Evolutionary conservation across 2,888 invertebrate species (phyloP).

Genomic region (Brenthis hecate): DNA sequence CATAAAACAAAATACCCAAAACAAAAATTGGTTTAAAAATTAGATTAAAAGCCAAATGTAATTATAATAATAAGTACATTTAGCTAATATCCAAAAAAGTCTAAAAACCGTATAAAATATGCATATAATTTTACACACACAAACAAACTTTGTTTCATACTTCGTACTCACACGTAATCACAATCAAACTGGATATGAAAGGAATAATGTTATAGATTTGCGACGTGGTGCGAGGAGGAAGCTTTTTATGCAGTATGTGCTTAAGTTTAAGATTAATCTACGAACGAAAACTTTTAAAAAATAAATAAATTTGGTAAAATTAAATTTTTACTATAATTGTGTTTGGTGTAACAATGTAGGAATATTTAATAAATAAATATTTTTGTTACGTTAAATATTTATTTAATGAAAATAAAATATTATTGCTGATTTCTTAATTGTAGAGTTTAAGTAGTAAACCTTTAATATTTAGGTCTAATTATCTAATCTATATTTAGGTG

Average conservation of each 20-base stretch:
- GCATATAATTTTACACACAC: conserved; percentile 42
- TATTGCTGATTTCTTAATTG: too few species aligned
- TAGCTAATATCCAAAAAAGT: not conserved
- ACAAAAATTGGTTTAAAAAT: not conserved
- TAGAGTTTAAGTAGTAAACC: too few species aligned
- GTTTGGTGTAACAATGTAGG: too few species aligned
- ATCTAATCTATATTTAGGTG: not conserved
- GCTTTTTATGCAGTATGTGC: conserved; percentile 57
- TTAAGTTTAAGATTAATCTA: conserved; percentile 46
- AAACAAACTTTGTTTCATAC: conserved; percentile 38
- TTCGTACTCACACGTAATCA: conserved; percentile 39
- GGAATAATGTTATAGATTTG: conserved; percentile 73
- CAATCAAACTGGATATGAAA: conserved; percentile 72
- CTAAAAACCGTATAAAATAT: conserved; percentile 19
- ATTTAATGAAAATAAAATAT: too few species aligned
- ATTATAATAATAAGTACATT: not conserved
- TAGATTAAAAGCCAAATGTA: not conserved
- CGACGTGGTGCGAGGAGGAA: conserved; percentile 61
- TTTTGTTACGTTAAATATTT: too few species aligned
- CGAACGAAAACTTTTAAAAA: not conserved
- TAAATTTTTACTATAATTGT: not conserved
- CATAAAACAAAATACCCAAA: too few species aligned
- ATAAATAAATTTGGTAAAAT: not conserved
- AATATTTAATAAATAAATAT: too few species aligned
- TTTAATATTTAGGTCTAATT: too few species aligned